Conservation (phyloP, 30 jellyfish, hydroid and myxozoan species). For the Sanderia malayensis region DNA sequence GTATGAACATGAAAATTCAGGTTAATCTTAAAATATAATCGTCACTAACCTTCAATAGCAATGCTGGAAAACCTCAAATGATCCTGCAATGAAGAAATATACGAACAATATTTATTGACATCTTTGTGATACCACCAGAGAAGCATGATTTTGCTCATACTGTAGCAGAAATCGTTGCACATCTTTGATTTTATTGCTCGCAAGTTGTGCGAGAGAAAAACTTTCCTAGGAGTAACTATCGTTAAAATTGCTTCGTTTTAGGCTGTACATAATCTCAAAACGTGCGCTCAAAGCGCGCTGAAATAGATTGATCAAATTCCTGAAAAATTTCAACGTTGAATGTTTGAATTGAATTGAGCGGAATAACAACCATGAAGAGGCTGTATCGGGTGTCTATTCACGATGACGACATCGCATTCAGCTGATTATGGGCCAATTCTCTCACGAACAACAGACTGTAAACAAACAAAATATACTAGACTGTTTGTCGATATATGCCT, state of each 20-base stretch:
- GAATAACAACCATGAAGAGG: too few relatives aligned
- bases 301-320: too few relatives aligned
- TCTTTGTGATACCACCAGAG: slow-evolving; percentile 67
- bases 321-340: too few relatives aligned
- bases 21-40: too few relatives aligned
- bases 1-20: too few relatives aligned
- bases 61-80: slow-evolving; percentile 81
- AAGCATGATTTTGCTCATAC: slow-evolving; percentile 45
- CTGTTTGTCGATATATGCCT: not conserved
- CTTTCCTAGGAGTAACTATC: too few relatives aligned
- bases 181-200: slow-evolving; percentile 5
- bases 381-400: slow-evolving; percentile 4
- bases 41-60: slow-evolving; percentile 71
- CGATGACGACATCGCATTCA: not conserved
- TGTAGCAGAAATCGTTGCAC: slow-evolving; percentile 38
- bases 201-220: too few relatives aligned
- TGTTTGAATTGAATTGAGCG: too few relatives aligned
- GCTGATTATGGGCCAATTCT: not conserved
- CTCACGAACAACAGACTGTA: not conserved
- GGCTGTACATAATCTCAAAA: too few relatives aligned
- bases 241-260: too few relatives aligned
- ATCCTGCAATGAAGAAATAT: slow-evolving; percentile 75
- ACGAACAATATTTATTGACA: slow-evolving; percentile 46
- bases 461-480: not conserved
- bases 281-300: too few relatives aligned